A percentile compares a stretch with the other conserved stretches of the same genome.
phyloP scores from a whole-genome alignment of 2,797 vertebrate genomes.

The Acrossocheilus fasciatus region DNA sequence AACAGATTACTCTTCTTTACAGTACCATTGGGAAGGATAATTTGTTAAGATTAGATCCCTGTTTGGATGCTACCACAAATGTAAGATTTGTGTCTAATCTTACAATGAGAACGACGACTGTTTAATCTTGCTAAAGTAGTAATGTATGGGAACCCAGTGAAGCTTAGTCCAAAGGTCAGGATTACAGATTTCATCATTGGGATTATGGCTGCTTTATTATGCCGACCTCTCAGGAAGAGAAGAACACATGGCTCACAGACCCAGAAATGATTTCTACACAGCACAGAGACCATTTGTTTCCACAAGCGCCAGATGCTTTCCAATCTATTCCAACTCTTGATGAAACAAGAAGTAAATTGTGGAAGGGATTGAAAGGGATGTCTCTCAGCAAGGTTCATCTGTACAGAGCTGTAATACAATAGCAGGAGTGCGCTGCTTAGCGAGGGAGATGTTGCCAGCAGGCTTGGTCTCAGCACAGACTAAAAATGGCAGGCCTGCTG shows the following conservation, averaged over 20 bases:
- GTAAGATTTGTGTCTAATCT: slow-evolving; percentile 16
- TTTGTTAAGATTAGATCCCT: slow-evolving; percentile 6
- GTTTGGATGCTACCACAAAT: slow-evolving; percentile 13
- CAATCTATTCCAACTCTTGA: not conserved
- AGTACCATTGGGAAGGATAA: not conserved
- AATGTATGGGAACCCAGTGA: slow-evolving; percentile 45
- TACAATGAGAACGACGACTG: slow-evolving; percentile 17
- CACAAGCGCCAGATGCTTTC: not conserved
- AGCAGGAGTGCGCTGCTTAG: slow-evolving; percentile 21
- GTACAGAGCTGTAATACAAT: slow-evolving; percentile 38
- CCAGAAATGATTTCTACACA: slow-evolving; percentile 21
- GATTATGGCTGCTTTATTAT: slow-evolving; percentile 47
- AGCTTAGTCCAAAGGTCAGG: slow-evolving; percentile 59
- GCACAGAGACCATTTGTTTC: not conserved
- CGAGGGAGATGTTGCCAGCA: slow-evolving; percentile 33
- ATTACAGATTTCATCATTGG: slow-evolving; percentile 47
- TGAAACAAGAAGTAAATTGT: not conserved
- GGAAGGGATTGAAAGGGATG: not conserved
- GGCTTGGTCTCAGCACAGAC: slow-evolving; percentile 56
- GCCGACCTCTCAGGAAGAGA: slow-evolving; percentile 31
- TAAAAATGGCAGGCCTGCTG: slow-evolving; percentile 77
- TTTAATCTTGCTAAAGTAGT: slow-evolving; percentile 63
- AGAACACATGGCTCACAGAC: slow-evolving; percentile 4
- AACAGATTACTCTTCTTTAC: not conserved
- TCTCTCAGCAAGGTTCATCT: not conserved